Percentiles rank a stretch among this genome's conserved stretches.
phyloP scores from a whole-genome alignment of 2,888 invertebrate species.

The Idaea dimidiata region DNA sequence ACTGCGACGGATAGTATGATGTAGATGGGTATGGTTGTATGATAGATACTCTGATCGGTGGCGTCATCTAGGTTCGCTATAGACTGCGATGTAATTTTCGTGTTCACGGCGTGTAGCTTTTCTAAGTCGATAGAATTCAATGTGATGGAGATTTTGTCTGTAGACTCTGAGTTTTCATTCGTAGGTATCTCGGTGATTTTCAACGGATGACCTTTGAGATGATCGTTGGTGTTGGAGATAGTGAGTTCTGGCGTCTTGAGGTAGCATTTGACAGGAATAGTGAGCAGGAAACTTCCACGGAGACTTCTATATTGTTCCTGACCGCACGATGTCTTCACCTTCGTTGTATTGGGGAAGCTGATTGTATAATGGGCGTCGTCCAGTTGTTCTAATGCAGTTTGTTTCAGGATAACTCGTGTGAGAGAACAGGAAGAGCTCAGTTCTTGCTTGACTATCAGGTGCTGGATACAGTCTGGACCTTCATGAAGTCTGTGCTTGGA shows the following conservation, averaged over 20 bases:
- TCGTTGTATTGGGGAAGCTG: slow-evolving; percentile 19
- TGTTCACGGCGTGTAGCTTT: slow-evolving; percentile 10
- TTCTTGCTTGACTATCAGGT: slow-evolving; percentile 13
- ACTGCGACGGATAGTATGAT: slow-evolving; percentile 2
- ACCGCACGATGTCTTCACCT: slow-evolving; percentile 20
- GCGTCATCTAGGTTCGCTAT: background rate
- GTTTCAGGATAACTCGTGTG: slow-evolving; percentile 9
- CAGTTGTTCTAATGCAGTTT: slow-evolving; percentile 18
- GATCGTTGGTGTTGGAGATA: slow-evolving; percentile 13
- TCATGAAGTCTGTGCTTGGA: slow-evolving; percentile 9
- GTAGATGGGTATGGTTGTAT: slow-evolving; percentile 20
- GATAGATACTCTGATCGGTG: slow-evolving; percentile 14
- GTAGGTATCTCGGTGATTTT: slow-evolving; percentile 5
- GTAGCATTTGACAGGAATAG: slow-evolving; percentile 12
- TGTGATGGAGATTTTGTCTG: background rate
- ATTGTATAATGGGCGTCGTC: slow-evolving; percentile 25
- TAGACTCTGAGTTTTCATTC: background rate
- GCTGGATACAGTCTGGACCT: slow-evolving; percentile 13
- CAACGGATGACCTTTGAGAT: slow-evolving; percentile 7
- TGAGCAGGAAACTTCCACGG: slow-evolving; percentile 12
- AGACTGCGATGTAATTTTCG: slow-evolving; percentile 9
- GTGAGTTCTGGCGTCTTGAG: slow-evolving; percentile 6
- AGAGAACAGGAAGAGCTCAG: slow-evolving; percentile 8
- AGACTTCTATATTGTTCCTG: slow-evolving; percentile 18
- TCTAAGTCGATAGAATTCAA: slow-evolving; percentile 13